These are phyloP conservation scores for Drosophila nr. medialis DNA, from an alignment of 2,888 invertebrate species.

Conservation along the genomic window DNA sequence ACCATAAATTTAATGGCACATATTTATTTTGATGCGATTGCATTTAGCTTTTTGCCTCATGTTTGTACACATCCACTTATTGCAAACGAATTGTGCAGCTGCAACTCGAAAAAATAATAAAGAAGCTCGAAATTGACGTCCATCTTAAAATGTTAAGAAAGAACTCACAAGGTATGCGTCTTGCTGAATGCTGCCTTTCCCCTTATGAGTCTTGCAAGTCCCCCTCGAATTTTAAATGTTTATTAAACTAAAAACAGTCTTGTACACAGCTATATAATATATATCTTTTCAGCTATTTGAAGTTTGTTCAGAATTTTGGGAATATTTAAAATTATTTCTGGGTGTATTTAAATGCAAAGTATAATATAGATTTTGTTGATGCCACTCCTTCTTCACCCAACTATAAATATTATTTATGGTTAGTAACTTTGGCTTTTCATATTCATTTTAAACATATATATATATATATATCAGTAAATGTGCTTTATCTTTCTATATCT, in stretches of 20 bases:
- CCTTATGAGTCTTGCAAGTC: not conserved
- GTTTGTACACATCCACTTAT: conserved; percentile 1
- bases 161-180: not conserved
- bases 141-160: not conserved
- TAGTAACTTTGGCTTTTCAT: not conserved
- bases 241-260: not conserved
- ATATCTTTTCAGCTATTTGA: not conserved
- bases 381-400: not conserved
- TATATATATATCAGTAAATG: not conserved
- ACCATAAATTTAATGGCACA: conserved; percentile 60
- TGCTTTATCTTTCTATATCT: not conserved
- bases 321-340: too few species aligned
- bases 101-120: conserved; percentile 37
- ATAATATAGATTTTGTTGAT: not conserved
- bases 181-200: not conserved
- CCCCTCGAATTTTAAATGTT: not conserved
- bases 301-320: too few species aligned
- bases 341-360: too few species aligned
- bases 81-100: conserved; percentile 40
- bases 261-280: not conserved
- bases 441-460: not conserved
- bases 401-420: not conserved
- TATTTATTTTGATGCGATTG: conserved; percentile 56
- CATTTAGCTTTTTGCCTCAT: conserved; percentile 31
- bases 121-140: not conserved